Evolutionary conservation across 2,797 vertebrate genomes (phyloP).

Genomic region (Ctenosaura bakeri): DNA sequence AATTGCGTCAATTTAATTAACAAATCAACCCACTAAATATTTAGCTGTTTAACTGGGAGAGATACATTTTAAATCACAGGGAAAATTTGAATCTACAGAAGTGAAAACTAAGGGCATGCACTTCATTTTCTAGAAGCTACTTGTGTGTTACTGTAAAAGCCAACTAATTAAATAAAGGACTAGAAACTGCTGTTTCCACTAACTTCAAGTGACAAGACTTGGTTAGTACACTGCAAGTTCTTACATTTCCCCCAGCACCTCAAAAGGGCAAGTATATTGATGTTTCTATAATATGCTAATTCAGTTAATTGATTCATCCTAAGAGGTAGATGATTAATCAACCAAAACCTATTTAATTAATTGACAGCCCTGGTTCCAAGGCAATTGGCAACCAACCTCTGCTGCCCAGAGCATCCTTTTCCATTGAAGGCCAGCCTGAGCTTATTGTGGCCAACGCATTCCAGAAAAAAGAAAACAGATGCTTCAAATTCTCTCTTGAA

Average conservation of each 20-base stretch:
- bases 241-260: neutral
- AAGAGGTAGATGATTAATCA: neutral
- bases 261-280: neutral
- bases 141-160: neutral
- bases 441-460: neutral
- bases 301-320: neutral
- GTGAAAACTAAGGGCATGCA: neutral
- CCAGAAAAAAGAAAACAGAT: neutral
- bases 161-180: neutral
- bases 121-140: too few relatives aligned
- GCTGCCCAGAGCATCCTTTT: neutral
- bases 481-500: neutral
- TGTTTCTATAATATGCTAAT: neutral
- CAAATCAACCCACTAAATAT: neutral
- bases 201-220: neutral
- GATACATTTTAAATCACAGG: neutral
- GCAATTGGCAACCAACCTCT: neutral
- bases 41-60: neutral
- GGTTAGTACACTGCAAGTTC: neutral
- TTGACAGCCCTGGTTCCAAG: neutral
- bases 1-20: neutral
- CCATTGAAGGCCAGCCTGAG: neutral
- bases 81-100: neutral
- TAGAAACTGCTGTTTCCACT: neutral
- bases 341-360: neutral